Percentiles rank a stretch among this genome's conserved stretches.
Conservation (phyloP, 1,140 invertebrate genomes). For the Dendroctonus valens region DNA sequence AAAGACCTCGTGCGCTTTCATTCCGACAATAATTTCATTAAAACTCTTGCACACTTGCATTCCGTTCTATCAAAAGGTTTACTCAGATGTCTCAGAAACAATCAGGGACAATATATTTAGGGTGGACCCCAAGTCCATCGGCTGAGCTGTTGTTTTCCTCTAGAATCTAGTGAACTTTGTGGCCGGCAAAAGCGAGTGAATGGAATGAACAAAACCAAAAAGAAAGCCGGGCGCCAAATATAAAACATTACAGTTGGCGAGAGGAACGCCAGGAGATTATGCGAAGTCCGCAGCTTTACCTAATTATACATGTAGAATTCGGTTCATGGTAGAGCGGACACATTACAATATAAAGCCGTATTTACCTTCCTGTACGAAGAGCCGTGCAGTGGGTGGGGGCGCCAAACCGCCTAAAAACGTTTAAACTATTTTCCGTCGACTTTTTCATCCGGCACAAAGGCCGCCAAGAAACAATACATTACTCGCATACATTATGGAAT, state of each 20-base stretch:
- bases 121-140: too few species aligned
- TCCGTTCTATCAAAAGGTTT: too few species aligned
- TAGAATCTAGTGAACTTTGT: too few species aligned
- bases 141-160: too few species aligned
- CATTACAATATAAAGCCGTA: constrained; percentile 34
- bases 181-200: too few species aligned
- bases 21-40: constrained; percentile 47
- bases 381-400: not conserved
- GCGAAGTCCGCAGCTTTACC: constrained; percentile 13
- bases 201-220: too few species aligned
- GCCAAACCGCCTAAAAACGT: constrained; percentile 29
- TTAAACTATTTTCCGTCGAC: constrained; percentile 25
- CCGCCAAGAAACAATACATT: constrained; percentile 25
- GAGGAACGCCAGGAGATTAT: too few species aligned
- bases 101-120: too few species aligned
- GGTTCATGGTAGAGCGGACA: constrained; percentile 28
- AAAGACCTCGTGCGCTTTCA: constrained; percentile 44
- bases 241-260: constrained; percentile 33
- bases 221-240: too few species aligned
- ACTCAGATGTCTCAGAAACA: too few species aligned
- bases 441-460: constrained; percentile 29
- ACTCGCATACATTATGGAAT: constrained; percentile 27
- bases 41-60: constrained; percentile 46
- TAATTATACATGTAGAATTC: constrained; percentile 29
- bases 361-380: constrained; percentile 24